These are phyloP conservation scores for Saccostrea cuccullata DNA, from an alignment of 1,140 invertebrate genomes.

Conservation along the genomic window DNA sequence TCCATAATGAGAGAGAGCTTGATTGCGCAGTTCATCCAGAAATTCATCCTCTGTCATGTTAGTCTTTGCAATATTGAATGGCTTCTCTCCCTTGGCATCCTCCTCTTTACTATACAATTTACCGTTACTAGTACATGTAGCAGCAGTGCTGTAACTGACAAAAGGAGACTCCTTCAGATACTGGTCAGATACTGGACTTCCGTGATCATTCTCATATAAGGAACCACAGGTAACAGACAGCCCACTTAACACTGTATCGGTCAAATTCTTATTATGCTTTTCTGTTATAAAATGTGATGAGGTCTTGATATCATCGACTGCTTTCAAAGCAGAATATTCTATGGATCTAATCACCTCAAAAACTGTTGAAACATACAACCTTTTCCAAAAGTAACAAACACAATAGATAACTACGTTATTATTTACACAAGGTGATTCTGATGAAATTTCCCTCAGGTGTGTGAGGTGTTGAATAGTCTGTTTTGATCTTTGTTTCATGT, in stretches of 20 bases:
- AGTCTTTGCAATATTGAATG: constrained; percentile 34
- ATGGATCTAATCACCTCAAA: not conserved
- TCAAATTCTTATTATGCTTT: not conserved
- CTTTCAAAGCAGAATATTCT: not conserved
- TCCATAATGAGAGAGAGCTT: constrained; percentile 42
- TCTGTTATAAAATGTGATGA: not conserved
- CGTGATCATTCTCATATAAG: not conserved
- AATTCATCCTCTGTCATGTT: constrained; percentile 63
- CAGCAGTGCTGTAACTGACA: not conserved
- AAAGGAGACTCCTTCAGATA: not conserved
- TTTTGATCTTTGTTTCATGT: not conserved
- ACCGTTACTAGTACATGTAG: not conserved
- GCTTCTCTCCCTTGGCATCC: not conserved
- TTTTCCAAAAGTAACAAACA: not conserved
- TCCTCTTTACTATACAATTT: not conserved
- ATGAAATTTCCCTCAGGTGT: not conserved
- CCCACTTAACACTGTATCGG: not conserved
- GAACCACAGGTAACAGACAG: not conserved
- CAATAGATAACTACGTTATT: not conserved
- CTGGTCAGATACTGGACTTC: not conserved
- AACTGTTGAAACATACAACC: not conserved
- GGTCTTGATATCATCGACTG: not conserved
- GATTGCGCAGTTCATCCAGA: constrained; percentile 58
- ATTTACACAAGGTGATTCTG: not conserved
- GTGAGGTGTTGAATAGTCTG: not conserved